A percentile compares a stretch with the other conserved stretches of the same genome.
phyloP scores from a whole-genome alignment of 2,888 invertebrate species.

The Melitaea athalia region DNA sequence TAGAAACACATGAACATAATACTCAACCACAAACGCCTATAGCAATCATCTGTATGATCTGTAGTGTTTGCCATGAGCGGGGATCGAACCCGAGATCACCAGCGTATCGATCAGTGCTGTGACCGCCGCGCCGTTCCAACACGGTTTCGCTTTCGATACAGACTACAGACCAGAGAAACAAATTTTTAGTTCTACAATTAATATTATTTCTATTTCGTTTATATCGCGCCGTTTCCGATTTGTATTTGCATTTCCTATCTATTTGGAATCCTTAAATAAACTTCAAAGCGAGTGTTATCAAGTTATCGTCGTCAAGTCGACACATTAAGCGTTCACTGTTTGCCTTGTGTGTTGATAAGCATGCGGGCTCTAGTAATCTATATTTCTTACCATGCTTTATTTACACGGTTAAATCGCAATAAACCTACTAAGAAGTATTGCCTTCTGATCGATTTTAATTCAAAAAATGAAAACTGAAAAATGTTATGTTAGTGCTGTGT shows the following conservation, averaged over 20 bases:
- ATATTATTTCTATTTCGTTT: slow-evolving; percentile 14
- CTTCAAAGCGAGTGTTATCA: slow-evolving; percentile 42
- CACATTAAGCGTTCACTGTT: slow-evolving; percentile 50
- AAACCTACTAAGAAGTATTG: slow-evolving; percentile 7
- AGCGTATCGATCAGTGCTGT: too few relatives aligned
- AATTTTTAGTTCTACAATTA: too few relatives aligned
- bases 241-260: slow-evolving; percentile 41
- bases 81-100: too few relatives aligned
- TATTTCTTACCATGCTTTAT: slow-evolving; percentile 33
- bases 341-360: slow-evolving; percentile 56
- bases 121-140: too few relatives aligned
- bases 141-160: too few relatives aligned
- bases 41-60: too few relatives aligned
- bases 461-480: background rate
- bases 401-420: slow-evolving; percentile 8
- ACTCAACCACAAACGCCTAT: too few relatives aligned
- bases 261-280: slow-evolving; percentile 43
- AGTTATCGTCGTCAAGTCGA: slow-evolving; percentile 43
- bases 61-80: too few relatives aligned
- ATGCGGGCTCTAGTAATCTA: slow-evolving; percentile 55
- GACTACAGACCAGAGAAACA: too few relatives aligned
- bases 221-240: slow-evolving; percentile 22
- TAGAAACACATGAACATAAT: too few relatives aligned
- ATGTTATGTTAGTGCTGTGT: background rate
- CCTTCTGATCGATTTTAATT: background rate